Base-by-base conservation (phyloP, 2,113 vertebrate genomes). In the Orycteropus afer region DNA sequence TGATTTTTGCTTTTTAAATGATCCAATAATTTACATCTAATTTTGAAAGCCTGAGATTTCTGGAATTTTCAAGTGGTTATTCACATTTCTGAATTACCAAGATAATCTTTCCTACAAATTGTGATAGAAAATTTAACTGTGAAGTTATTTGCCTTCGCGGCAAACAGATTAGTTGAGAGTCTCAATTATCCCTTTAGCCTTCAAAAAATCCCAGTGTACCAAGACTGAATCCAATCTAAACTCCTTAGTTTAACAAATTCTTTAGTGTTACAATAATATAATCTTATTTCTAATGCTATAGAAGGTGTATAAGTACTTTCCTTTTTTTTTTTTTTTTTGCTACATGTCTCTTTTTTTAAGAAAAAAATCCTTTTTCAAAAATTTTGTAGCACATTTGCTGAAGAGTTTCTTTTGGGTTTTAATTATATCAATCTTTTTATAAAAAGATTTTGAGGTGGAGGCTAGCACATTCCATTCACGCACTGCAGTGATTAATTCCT, bases 401-500 rank as follows among this genome's bases (percentile, higher is more conserved):
- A 93, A 97, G 15, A 86, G 91, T 96, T 98, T 96, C 87, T 98
- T 97, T 96, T 95, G 69, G 40, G 37, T 96, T 97, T 97, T 98
- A 98, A 98, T 98, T 98, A 98, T 98, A 98, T 98, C 96, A 95
- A 90, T 97, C 96, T 97, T 97, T 67, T 85, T 98, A 98, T 98
- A 98, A 98, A 98, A 92, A 97, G 95, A 96, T 98, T 98, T 98
- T 98, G 98, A 98, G 98, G 97, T 98, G 98, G 98, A 97, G 98
- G 97, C 97, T 98, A 97, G 97, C 57, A 96, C 98, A 98, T 98
- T 98, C 98, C 98, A 98, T 98, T 98, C 98, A 98, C 94, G 92
- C 98, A 97, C 96, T 98, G 97, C 97, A 49, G 93, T 91, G 97
- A 98, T 98, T 98, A 98, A 98, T 98, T 98, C 98, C 98, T 97